Evolutionary conservation across 2,888 invertebrate species (phyloP).

Genomic region (Biston stratarius): DNA sequence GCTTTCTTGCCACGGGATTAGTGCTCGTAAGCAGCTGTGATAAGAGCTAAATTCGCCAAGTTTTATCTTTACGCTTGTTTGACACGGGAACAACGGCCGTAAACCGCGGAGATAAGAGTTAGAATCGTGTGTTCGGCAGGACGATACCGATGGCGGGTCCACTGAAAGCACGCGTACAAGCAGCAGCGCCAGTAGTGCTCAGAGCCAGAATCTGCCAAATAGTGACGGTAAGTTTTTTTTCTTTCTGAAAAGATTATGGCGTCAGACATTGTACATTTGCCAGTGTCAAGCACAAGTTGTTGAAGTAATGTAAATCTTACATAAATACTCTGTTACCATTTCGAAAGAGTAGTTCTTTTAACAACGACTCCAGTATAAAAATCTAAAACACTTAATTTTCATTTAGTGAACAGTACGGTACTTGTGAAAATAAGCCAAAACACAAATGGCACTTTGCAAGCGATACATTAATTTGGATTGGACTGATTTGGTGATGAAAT

Average conservation of each 20-base stretch:
- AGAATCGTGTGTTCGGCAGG: constrained; percentile 68
- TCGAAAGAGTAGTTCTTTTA: no score
- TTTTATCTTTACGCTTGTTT: no score
- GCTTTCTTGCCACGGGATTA: neutral
- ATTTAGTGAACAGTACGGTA: no score
- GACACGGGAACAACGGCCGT: neutral
- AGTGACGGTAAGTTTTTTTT: constrained; percentile 70
- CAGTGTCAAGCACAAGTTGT: neutral
- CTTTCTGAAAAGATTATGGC: neutral
- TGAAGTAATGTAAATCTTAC: no score
- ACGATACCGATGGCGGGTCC: constrained; percentile 86
- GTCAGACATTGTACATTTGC: neutral
- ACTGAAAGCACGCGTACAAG: constrained; percentile 77
- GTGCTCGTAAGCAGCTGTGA: neutral
- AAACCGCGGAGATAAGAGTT: neutral
- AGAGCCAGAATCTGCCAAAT: constrained; percentile 77
- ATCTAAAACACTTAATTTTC: no score
- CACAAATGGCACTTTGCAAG: no score
- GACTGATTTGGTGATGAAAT: no score
- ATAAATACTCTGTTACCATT: no score
- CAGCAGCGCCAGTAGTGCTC: constrained; percentile 78
- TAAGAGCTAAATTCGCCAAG: neutral
- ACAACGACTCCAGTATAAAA: no score
- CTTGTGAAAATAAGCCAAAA: no score
- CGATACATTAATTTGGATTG: no score